A percentile compares a stretch with the other conserved stretches of the same genome.
Evolutionary conservation across 1,140 invertebrate species (phyloP).

Genomic region (Micrasema minimum): DNA sequence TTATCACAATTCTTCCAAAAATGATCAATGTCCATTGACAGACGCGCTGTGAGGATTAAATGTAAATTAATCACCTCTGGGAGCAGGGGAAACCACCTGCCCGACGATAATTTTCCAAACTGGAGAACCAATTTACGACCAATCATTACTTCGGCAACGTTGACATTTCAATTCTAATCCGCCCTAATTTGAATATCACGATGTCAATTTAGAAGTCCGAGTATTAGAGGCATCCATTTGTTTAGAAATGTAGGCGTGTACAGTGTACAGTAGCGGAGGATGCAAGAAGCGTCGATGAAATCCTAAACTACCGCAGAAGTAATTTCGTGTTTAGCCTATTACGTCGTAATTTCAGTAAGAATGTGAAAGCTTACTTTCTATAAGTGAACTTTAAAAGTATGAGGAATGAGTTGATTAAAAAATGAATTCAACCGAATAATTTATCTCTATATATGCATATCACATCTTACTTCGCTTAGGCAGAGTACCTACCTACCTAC

Average conservation of each 20-base stretch:
- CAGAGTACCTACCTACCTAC: too few species aligned
- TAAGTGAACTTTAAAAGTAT: too few species aligned
- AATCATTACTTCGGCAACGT: conserved; percentile 17
- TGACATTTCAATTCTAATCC: conserved; percentile 20
- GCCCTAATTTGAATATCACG: conserved; percentile 20
- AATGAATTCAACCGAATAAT: conserved; percentile 10
- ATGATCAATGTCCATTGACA: conserved; percentile 2
- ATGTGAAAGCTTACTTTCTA: conserved; percentile 1
- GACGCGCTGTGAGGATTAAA: neutral
- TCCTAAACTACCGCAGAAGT: neutral
- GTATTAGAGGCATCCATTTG: neutral
- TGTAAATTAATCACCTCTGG: conserved; percentile 25
- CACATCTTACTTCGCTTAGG: too few species aligned
- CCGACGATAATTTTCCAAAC: neutral
- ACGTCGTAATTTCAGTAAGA: conserved; percentile 14
- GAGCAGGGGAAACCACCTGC: neutral
- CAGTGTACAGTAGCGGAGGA: too few species aligned
- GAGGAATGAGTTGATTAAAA: conserved; percentile 5
- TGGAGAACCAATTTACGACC: conserved; percentile 13
- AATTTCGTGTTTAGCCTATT: neutral
- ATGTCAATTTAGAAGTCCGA: conserved; percentile 26
- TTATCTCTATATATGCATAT: too few species aligned
- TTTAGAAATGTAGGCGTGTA: neutral
- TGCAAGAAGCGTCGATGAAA: too few species aligned
- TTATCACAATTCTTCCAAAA: too few species aligned